Conservation (phyloP, 2,888 invertebrate genomes). For the Drosophila fungiperda region DNA sequence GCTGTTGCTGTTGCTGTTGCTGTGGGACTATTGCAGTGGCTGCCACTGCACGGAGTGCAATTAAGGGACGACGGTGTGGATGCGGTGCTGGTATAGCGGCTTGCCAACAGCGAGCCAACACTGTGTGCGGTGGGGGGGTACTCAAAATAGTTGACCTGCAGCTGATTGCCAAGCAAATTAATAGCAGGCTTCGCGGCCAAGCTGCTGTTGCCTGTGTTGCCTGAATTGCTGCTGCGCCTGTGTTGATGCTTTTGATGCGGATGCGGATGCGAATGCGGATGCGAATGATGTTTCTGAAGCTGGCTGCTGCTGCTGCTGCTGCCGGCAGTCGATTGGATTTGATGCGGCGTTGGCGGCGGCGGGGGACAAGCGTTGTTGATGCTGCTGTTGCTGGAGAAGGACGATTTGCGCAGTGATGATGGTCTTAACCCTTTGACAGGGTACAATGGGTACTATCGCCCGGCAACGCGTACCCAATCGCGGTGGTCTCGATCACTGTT, state of each 20-base stretch:
- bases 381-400: conserved; percentile 81
- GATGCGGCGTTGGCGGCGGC: conserved; percentile 81
- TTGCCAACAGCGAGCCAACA: conserved; percentile 49
- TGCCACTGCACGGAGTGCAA: conserved; percentile 28
- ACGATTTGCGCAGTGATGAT: conserved; percentile 84
- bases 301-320: conserved; percentile 45
- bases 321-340: conserved; percentile 57
- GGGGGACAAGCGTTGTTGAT: conserved; percentile 81
- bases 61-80: conserved; percentile 74
- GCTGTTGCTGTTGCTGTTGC: conserved; percentile 17
- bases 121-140: conserved; percentile 67
- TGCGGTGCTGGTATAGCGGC: conserved; percentile 44
- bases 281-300: conserved; percentile 38
- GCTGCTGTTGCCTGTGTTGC: conserved; percentile 37
- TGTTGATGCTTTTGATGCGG: conserved; percentile 28
- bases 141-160: conserved; percentile 81
- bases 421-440: conserved; percentile 85
- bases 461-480: conserved; percentile 85
- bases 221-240: conserved; percentile 34
- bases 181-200: conserved; percentile 67
- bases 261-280: conserved; percentile 34
- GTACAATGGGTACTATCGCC: conserved; percentile 86
- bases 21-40: conserved; percentile 24
- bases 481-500: conserved; percentile 84
- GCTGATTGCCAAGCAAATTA: conserved; percentile 76